phyloP scores from a whole-genome alignment of 2,113 vertebrate species.

The Pteropus alecto region DNA sequence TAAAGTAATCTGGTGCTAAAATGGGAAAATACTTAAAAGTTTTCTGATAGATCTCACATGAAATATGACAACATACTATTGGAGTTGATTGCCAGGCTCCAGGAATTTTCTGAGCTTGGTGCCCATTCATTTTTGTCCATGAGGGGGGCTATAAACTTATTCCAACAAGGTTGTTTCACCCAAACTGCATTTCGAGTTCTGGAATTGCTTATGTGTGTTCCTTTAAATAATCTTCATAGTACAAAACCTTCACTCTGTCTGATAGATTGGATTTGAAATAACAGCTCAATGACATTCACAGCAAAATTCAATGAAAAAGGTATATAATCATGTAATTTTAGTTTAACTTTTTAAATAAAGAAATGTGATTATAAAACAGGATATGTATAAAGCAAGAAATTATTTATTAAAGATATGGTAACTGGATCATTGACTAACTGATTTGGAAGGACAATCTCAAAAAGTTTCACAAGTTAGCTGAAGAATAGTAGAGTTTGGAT shows the following conservation, averaged over 20 bases:
- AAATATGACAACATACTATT: neutral
- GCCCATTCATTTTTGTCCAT: fast-evolving
- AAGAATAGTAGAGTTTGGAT: neutral
- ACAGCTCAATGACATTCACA: neutral
- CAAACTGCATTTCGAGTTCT: neutral
- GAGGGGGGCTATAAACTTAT: neutral
- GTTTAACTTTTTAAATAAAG: neutral
- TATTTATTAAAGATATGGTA: neutral
- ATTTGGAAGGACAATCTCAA: neutral
- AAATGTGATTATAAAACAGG: neutral
- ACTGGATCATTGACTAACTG: neutral
- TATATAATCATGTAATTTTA: neutral
- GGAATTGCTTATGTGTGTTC: neutral
- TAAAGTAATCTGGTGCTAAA: neutral
- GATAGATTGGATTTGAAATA: neutral
- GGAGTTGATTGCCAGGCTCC: no score
- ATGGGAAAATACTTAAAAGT: neutral
- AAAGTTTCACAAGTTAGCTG: neutral
- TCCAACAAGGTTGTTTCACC: neutral
- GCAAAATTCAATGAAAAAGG: neutral
- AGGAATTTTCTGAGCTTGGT: neutral
- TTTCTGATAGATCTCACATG: neutral
- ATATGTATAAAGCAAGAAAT: neutral
- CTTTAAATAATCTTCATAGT: neutral
- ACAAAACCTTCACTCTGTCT: neutral